phyloP scores from a whole-genome alignment of 2,797 vertebrate species.

The Pelobates cultripes region DNA sequence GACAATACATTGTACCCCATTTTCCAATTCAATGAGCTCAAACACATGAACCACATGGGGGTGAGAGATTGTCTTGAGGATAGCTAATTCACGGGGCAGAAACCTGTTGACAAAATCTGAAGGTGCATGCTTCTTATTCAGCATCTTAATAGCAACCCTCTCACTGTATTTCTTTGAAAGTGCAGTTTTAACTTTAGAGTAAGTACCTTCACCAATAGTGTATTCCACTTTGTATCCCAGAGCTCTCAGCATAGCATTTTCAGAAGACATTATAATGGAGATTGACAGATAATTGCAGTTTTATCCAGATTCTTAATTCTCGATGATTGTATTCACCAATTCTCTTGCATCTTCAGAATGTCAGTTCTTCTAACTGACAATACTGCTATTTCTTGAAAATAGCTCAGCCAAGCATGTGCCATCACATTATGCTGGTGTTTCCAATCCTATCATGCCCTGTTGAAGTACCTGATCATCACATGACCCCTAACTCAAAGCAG shows the following conservation, averaged over 20 bases:
- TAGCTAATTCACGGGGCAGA: slow-evolving; percentile 73
- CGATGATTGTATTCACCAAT: no score
- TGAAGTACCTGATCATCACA: no score
- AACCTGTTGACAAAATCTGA: slow-evolving; percentile 70
- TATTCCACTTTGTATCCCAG: slow-evolving; percentile 75
- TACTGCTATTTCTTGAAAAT: no score
- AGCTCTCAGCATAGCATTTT: slow-evolving; percentile 65
- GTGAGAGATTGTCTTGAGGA: slow-evolving; percentile 70
- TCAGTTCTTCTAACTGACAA: no score
- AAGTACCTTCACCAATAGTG: slow-evolving; percentile 75
- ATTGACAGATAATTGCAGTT: no score
- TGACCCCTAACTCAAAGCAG: no score
- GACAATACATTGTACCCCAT: slow-evolving; percentile 74
- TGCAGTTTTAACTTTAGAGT: slow-evolving; percentile 77
- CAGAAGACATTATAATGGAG: slow-evolving; percentile 40
- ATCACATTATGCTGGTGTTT: no score
- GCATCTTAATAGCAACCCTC: slow-evolving; percentile 77
- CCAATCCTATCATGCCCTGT: no score
- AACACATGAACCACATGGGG: slow-evolving; percentile 73
- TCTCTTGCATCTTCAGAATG: no score
- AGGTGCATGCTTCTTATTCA: slow-evolving; percentile 69
- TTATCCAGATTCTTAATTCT: no score
- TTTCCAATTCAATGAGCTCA: slow-evolving; percentile 73
- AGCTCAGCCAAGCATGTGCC: no score
- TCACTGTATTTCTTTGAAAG: slow-evolving; percentile 72